Evolutionary conservation across 2,797 vertebrate species (phyloP).

Genomic region (Carduelis carduelis): DNA sequence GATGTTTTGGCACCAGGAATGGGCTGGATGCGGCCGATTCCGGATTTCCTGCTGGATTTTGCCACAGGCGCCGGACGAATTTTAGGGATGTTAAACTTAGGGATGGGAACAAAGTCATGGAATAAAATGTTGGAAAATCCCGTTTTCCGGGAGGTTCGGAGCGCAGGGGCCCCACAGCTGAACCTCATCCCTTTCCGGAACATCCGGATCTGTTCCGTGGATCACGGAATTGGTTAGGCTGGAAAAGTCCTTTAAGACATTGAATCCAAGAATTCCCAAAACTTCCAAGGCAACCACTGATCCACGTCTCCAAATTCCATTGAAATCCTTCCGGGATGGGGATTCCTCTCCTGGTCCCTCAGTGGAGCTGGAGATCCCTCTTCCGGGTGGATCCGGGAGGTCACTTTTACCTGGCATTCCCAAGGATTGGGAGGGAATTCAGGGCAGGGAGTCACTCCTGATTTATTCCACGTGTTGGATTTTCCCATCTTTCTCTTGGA

Average conservation of each 20-base stretch:
- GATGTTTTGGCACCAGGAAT: not conserved
- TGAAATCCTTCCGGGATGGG: not conserved
- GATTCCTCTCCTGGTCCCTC: not conserved
- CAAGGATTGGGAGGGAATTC: not conserved
- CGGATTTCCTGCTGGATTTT: rapidly evolving
- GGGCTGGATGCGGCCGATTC: rapidly evolving
- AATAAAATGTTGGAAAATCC: not conserved
- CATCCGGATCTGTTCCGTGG: rapidly evolving
- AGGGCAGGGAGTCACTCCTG: not conserved
- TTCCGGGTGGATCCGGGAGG: not conserved
- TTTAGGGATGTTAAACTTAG: rapidly evolving
- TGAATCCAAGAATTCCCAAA: not conserved
- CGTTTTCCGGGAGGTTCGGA: not conserved
- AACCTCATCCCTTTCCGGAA: not conserved
- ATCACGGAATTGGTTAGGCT: not conserved
- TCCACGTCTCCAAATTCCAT: not conserved
- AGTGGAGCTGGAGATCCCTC: rapidly evolving
- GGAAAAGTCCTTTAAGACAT: not conserved
- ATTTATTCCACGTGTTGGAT: not conserved
- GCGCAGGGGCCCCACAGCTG: rapidly evolving
- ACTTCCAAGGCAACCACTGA: not conserved
- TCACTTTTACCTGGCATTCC: rapidly evolving
- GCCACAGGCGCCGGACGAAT: rapidly evolving
- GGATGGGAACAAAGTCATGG: rapidly evolving
- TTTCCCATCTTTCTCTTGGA: not conserved